Base-by-base conservation (phyloP, 2,113 vertebrate species). In the Coracopsis vasa region DNA sequence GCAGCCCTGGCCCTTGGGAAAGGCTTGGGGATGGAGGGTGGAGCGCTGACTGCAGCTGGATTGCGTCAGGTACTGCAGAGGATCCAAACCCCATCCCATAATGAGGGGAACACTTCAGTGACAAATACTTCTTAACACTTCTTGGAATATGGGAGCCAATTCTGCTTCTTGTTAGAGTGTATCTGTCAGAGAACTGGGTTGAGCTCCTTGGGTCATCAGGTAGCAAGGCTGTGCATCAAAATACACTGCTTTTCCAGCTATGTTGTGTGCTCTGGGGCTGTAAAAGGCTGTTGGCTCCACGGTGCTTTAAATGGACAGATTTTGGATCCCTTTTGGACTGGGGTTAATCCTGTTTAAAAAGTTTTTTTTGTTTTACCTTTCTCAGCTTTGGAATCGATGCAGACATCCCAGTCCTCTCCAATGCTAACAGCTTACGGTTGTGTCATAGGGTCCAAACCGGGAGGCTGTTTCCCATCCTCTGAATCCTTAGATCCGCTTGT, bases 231-330 rank as follows among this genome's bases (percentile, higher is more conserved):
- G 2, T 18, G 10, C 23, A 2, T 37, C 51, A 25, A 14, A 72
- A 25, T 6, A 6, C 7, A 5, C 70, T 20, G 25, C 53, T 85
- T 10, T 50, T 69, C 27, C 87, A 35, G 54, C 51, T 16, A 3
- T 21, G 0, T 8, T 0, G 2, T 8, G 5, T 23, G 25, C 33
- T 45, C 9, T 2, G 10, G 67, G 48, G 16, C 47, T 80, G 1
- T 2, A 23, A 31, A 37, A 21, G 60, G 18, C 65, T 3, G 0
- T 11, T 45, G 48, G 48, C 73, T 77, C 70, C 39, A 14, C 29
- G 17, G 15, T 39, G 41, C 45, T 62, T 48, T 41, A 42, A 64
- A 71, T 35, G 56, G 67, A 67, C 14, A 35, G 23, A 45, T 79
- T 80, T 62, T 11, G 5, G 18, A 10, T 41, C 69, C 19, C 25